Conservation (phyloP, 2,113 vertebrate species). For the Ameiurus melas region DNA sequence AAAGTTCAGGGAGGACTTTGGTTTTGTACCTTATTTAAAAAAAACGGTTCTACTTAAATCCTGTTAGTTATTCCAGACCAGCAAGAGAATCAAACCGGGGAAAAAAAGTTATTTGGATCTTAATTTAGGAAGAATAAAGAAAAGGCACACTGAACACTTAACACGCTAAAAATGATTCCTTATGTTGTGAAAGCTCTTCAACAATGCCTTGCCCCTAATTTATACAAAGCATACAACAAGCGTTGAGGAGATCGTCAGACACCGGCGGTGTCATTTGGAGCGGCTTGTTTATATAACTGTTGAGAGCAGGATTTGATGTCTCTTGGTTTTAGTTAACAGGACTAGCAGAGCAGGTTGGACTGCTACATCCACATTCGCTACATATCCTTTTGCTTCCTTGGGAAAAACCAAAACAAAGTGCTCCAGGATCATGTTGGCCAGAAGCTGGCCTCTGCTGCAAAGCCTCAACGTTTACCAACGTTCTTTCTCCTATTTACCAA, state of each 20-base stretch:
- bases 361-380: constrained; percentile 50
- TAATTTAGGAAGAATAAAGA: constrained; percentile 66
- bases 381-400: constrained; percentile 58
- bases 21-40: constrained; percentile 78
- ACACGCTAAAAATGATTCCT: constrained; percentile 75
- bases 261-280: constrained; percentile 60
- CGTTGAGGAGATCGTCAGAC: constrained; percentile 54
- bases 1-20: constrained; percentile 91
- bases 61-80: constrained; percentile 63
- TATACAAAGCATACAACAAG: constrained; percentile 80
- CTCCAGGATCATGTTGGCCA: constrained; percentile 62
- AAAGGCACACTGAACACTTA: constrained; percentile 88
- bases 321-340: constrained; percentile 46
- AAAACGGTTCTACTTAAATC: constrained; percentile 70
- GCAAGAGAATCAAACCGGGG: constrained; percentile 45
- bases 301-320: constrained; percentile 26
- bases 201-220: constrained; percentile 76
- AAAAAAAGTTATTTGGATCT: constrained; percentile 53
- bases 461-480: neutral
- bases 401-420: constrained; percentile 61
- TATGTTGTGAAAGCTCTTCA: constrained; percentile 63
- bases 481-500: constrained; percentile 4
- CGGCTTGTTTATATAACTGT: constrained; percentile 37
- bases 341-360: constrained; percentile 30
- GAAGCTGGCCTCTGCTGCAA: constrained; percentile 13